A percentile compares a stretch with the other conserved stretches of the same genome.
These are phyloP conservation scores for Bradynema listronoti DNA, from an alignment of 1,140 invertebrate genomes.

Conservation along the genomic window DNA sequence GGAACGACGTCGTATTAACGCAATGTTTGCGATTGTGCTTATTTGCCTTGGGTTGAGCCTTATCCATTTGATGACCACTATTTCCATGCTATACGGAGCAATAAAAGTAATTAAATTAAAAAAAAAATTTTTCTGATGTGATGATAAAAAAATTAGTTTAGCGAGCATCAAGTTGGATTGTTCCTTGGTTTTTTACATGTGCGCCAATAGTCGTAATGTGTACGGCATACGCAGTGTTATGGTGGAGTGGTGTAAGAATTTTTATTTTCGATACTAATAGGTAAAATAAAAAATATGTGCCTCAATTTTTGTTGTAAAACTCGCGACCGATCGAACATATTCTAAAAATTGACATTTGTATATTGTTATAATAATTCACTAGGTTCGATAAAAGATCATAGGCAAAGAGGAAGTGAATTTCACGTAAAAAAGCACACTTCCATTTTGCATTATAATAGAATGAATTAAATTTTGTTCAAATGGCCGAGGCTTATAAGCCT, in stretches of 20 bases:
- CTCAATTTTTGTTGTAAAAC: too few species aligned
- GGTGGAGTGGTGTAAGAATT: slow-evolving; percentile 51
- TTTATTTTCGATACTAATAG: too few species aligned
- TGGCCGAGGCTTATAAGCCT: too few species aligned
- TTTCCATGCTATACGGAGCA: slow-evolving; percentile 44
- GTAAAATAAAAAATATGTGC: too few species aligned
- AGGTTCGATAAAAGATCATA: too few species aligned
- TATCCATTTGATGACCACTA: slow-evolving; percentile 44
- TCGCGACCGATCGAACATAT: too few species aligned
- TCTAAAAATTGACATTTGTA: too few species aligned
- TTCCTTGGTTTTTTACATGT: slow-evolving; percentile 53
- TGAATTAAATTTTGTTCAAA: too few species aligned
- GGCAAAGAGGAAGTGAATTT: too few species aligned
- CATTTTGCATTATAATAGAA: too few species aligned
- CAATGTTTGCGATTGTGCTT: slow-evolving; percentile 52
- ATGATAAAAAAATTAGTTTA: slow-evolving; percentile 20
- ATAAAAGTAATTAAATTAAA: slow-evolving; percentile 38
- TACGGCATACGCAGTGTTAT: slow-evolving; percentile 53
- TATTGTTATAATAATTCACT: too few species aligned
- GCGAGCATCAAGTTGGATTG: slow-evolving; percentile 35
- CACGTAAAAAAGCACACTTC: too few species aligned
- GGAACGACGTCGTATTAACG: slow-evolving; percentile 51
- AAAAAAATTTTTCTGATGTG: slow-evolving; percentile 1
- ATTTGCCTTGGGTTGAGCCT: slow-evolving; percentile 46
- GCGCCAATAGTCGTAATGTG: slow-evolving; percentile 42